A percentile compares a stretch with the other conserved stretches of the same genome.
Evolutionary conservation across 2,797 vertebrate genomes (phyloP).

Genomic region (Pseudocheirus occidentalis): DNA sequence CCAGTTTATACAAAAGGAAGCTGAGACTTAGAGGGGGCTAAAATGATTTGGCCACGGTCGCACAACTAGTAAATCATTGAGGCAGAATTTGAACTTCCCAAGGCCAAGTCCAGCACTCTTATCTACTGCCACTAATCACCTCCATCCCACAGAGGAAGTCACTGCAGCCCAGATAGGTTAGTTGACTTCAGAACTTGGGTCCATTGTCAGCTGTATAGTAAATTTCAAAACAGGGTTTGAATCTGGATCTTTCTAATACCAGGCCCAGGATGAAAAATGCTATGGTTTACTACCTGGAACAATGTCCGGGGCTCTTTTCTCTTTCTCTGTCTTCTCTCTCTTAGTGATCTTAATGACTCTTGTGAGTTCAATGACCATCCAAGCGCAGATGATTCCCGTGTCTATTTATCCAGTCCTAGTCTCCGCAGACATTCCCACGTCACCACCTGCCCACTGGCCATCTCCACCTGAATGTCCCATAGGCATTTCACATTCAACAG

Average conservation of each 20-base stretch:
- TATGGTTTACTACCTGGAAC: neutral
- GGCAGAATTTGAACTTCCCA: slow-evolving; percentile 7
- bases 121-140: neutral
- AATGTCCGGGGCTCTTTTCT: neutral
- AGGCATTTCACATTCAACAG: neutral
- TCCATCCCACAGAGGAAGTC: neutral
- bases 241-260: neutral
- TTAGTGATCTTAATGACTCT: neutral
- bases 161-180: neutral
- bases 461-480: neutral
- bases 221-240: neutral
- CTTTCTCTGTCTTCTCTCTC: neutral
- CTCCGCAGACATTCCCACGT: neutral
- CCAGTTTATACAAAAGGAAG: slow-evolving; percentile 16
- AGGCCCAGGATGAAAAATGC: neutral
- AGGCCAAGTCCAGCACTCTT: neutral
- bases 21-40: neutral
- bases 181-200: neutral
- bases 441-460: neutral
- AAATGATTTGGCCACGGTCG: slow-evolving; percentile 9
- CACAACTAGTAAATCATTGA: neutral
- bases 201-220: neutral
- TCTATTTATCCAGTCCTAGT: neutral
- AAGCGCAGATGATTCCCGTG: neutral
- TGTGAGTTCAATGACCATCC: neutral